Evolutionary conservation across 2,113 vertebrate species (phyloP), one percentile per base, ranked within the genome.

Genomic region (Equus quagga): DNA sequence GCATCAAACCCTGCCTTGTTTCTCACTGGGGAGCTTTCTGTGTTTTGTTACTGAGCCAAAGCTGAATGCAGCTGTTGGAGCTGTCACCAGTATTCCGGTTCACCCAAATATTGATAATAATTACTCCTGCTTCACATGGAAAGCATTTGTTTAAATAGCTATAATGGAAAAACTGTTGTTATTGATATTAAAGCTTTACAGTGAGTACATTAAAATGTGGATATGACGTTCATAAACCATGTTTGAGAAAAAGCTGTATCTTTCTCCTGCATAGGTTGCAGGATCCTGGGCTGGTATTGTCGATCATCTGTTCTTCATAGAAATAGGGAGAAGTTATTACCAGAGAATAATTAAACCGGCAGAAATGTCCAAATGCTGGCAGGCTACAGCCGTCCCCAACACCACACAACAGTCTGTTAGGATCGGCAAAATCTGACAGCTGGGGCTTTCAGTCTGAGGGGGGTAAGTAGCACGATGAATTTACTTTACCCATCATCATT

Each of bases 271-370:
- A 19, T 92, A 95, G 92, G 64, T 73, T 79, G 6, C 6, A 92
- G 97, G 94, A 92, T 0, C 5, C 97, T 56, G 1, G 31, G 88
- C 75, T 81, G 73, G 76, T 95, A 73, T 0, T 84, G 95, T 62
- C 80, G 89, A 91, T 98, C 98, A 98, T 98, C 97, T 98, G 98
- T 97, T 99, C 98, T 85, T 98, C 97, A 98, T 98, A 98, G 91
- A 98, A 94, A 60, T 73, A 89, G 90, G 95, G 98, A 98, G 98
- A 98, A 96, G 79, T 98, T 98, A 97, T 98, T 98, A 98, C 24
- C 90, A 98, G 97, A 97, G 97, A 98, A 97, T 98, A 98, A 99
- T 98, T 98, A 99, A 98, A 93, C 75, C 97, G 97, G 85, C 94
- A 98, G 98, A 98, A 98, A 92, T 11, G 81, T 98, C 95, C 96